phyloP scores from a whole-genome alignment of 2,888 invertebrate genomes.

The Nomada fucata region DNA sequence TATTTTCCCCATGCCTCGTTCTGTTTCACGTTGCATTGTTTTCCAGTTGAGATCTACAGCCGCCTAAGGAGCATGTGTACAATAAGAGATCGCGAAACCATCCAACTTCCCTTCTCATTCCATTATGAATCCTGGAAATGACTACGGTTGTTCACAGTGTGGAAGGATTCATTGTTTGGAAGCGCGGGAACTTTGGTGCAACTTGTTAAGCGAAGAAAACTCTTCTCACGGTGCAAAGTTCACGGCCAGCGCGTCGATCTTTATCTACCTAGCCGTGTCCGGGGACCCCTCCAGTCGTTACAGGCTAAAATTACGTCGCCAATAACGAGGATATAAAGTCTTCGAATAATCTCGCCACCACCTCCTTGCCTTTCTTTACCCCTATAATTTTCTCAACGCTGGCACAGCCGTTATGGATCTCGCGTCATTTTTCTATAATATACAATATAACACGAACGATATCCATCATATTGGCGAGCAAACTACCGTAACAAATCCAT shows the following conservation, averaged over 20 bases:
- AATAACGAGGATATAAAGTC: slow-evolving; percentile 53
- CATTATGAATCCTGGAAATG: slow-evolving; percentile 61
- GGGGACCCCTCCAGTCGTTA: slow-evolving; percentile 65
- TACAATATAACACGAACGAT: neutral
- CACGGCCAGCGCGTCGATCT: slow-evolving; percentile 74
- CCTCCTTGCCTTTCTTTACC: slow-evolving; percentile 11
- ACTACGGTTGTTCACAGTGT: slow-evolving; percentile 61
- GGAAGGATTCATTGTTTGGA: slow-evolving; percentile 69
- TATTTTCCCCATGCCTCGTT: neutral
- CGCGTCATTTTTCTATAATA: slow-evolving; percentile 10
- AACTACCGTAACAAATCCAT: neutral
- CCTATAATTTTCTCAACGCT: slow-evolving; percentile 23
- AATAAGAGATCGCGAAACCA: slow-evolving; percentile 54
- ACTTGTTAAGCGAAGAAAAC: slow-evolving; percentile 73
- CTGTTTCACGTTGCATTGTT: slow-evolving; percentile 6
- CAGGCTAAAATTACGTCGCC: slow-evolving; percentile 69
- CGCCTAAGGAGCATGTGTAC: neutral
- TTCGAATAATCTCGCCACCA: slow-evolving; percentile 39
- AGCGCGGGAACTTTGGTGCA: slow-evolving; percentile 68
- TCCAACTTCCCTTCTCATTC: slow-evolving; percentile 63
- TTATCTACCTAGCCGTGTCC: slow-evolving; percentile 66
- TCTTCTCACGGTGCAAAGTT: slow-evolving; percentile 81
- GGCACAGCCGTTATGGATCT: slow-evolving; percentile 12
- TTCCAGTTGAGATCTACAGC: slow-evolving; percentile 20
- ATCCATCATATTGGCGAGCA: neutral